Conservation (phyloP, 2,888 invertebrate species). For the Seladonia tumulorum region DNA sequence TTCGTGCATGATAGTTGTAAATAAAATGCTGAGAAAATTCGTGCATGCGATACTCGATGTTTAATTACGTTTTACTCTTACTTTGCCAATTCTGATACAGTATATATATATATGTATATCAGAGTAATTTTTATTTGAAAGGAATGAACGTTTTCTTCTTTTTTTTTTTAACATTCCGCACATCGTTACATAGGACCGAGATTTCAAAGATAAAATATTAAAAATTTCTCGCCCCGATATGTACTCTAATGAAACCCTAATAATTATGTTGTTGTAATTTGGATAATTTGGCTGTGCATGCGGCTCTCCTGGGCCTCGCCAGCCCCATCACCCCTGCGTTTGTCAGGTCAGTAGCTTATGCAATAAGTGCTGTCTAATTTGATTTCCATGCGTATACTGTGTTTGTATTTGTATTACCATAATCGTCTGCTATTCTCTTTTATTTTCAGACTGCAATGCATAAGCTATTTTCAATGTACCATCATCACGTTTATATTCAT, state of each 20-base stretch:
- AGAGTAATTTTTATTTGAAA: slow-evolving; percentile 15
- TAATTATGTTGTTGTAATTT: slow-evolving; percentile 79
- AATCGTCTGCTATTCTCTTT: slow-evolving; percentile 7
- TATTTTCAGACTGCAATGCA: slow-evolving; percentile 37
- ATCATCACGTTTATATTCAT: slow-evolving; percentile 5
- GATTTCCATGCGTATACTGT: slow-evolving; percentile 22
- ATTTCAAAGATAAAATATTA: slow-evolving; percentile 7
- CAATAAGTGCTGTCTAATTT: slow-evolving; percentile 45
- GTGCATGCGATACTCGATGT: slow-evolving; percentile 33
- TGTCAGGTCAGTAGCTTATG: slow-evolving; percentile 84
- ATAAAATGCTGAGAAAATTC: slow-evolving; percentile 17
- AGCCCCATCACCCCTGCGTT: slow-evolving; percentile 84
- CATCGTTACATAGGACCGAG: background rate
- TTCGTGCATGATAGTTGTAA: slow-evolving; percentile 44
- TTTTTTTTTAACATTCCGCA: slow-evolving; percentile 16
- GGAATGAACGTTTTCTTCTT: slow-evolving; percentile 23
- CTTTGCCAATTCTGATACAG: slow-evolving; percentile 32
- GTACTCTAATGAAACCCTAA: slow-evolving; percentile 39
- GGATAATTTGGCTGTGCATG: slow-evolving; percentile 86
- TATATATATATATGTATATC: background rate
- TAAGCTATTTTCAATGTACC: slow-evolving; percentile 48
- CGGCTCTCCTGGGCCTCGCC: slow-evolving; percentile 86
- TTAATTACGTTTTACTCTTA: slow-evolving; percentile 26
- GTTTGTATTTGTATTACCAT: slow-evolving; percentile 25
- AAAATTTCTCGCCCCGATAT: slow-evolving; percentile 6